Conservation (phyloP, 2,888 invertebrate genomes). For the Cephus rjabovi region DNA sequence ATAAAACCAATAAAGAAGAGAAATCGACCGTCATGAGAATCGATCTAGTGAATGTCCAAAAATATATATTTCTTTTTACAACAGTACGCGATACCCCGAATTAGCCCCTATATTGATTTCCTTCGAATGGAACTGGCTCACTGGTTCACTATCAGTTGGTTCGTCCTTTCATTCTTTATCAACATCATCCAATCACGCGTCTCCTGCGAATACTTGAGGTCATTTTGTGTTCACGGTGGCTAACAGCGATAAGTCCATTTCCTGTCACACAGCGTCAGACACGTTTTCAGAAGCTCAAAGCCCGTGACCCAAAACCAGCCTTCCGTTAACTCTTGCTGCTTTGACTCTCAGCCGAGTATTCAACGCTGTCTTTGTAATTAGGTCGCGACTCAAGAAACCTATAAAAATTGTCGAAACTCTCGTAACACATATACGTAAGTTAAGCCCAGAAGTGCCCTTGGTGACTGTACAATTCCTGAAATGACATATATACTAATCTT, state of each 20-base stretch:
- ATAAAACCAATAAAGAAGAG: not conserved
- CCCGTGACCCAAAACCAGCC: not conserved
- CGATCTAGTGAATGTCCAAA: not conserved
- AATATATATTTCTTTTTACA: not conserved
- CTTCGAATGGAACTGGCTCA: not conserved
- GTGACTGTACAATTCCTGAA: not conserved
- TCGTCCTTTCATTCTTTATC: not conserved
- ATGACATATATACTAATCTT: not conserved
- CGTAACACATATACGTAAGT: not conserved
- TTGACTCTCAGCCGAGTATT: not conserved
- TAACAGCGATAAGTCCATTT: slow-evolving; percentile 20
- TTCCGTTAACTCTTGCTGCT: not conserved
- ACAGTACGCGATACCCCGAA: not conserved
- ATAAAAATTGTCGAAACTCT: not conserved
- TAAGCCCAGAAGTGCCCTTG: not conserved
- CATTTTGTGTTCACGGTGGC: slow-evolving; percentile 14
- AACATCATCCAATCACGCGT: not conserved
- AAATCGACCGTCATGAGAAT: not conserved
- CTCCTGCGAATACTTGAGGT: not conserved
- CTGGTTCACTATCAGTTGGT: not conserved
- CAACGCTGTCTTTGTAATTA: not conserved
- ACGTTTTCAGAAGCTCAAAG: not conserved
- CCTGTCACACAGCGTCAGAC: not conserved
- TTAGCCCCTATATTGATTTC: not conserved
- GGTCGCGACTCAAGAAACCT: not conserved